These are phyloP conservation scores for Phyllostomus hastatus DNA, from an alignment of 2,113 vertebrate species.

Conservation along the genomic window DNA sequence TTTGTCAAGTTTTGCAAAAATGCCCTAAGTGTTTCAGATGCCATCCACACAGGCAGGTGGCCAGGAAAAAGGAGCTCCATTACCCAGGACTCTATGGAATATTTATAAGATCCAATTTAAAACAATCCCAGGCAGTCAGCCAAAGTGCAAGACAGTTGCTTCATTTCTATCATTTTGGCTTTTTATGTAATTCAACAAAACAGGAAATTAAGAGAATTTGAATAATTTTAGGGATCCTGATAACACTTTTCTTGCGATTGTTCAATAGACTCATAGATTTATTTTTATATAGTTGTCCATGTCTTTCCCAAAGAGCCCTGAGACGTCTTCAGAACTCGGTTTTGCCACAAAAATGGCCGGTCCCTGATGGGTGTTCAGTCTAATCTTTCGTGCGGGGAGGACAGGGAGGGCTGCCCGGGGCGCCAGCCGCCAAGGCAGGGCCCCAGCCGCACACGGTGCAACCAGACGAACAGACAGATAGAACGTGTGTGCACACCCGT, in stretches of 20 bases:
- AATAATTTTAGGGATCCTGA: background rate
- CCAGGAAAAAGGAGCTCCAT: constrained; percentile 72
- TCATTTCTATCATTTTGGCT: constrained; percentile 6
- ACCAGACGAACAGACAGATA: background rate
- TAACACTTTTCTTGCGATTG: background rate
- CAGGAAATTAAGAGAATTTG: constrained; percentile 14
- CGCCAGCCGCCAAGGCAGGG: background rate
- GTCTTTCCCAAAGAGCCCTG: background rate
- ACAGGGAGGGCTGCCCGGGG: background rate
- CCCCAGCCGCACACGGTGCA: background rate
- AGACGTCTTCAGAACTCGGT: background rate
- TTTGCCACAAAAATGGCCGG: background rate
- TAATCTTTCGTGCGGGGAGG: background rate
- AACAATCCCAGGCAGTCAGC: constrained; percentile 76
- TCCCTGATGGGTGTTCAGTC: background rate
- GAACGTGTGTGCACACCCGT: accelerated
- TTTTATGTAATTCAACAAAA: constrained; percentile 75
- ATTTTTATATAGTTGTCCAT: background rate
- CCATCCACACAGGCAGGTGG: constrained; percentile 52
- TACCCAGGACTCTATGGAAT: constrained; percentile 77
- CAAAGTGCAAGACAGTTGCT: constrained; percentile 70
- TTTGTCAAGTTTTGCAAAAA: constrained; percentile 58
- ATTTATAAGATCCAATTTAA: constrained; percentile 79
- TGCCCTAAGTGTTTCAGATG: constrained; percentile 49
- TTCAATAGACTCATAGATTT: background rate